Evolutionary conservation across 2,797 vertebrate genomes (phyloP), one percentile per base, ranked within the genome.

Genomic region (Siniperca obscura): DNA sequence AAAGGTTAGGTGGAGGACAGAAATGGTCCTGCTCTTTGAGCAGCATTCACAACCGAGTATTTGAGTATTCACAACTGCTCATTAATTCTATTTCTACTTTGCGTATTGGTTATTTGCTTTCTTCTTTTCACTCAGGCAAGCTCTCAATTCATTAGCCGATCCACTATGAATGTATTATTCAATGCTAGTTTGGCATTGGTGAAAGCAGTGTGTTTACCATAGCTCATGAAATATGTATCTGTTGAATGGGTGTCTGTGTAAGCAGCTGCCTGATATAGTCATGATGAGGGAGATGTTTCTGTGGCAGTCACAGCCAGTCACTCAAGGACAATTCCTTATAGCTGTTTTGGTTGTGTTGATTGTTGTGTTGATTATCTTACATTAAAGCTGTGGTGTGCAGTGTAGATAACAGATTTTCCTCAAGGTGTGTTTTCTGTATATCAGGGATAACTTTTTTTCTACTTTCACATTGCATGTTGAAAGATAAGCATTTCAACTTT

Each of bases 141-240:
- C 94, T 94, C 93, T 95, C 93, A 94, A 92, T 95, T 95, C 94
- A 95, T 95, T 95, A 95, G 90, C 84, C 64, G 82, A 88, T 91
- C 92, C 89, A 74, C 86, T 86, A 83, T 93, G 92, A 93, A 95
- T 94, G 91, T 93, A 93, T 96, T 94, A 95, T 95, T 95, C 93
- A 93, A 88, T 81, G 88, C 86, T 89, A 88, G 92, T 91, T 93
- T 94, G 92, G 90, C 91, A 80, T 90, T 86, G 91, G 93, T 65
- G 82, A 85, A 86, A 92, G 89, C 85, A 34, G 83, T 81, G 90
- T 95, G 92, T 94, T 95, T 95, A 94, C 91, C 90, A 87, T 93
- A 86, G 90, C 94, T 95, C 94, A 95, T 95, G 94, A 95, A 96
- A 95, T 95, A 95, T 95, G 92, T 93, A 95, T 94, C 91, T 83